phyloP scores from a whole-genome alignment of 2,113 vertebrate genomes.

The Taxidea taxus region DNA sequence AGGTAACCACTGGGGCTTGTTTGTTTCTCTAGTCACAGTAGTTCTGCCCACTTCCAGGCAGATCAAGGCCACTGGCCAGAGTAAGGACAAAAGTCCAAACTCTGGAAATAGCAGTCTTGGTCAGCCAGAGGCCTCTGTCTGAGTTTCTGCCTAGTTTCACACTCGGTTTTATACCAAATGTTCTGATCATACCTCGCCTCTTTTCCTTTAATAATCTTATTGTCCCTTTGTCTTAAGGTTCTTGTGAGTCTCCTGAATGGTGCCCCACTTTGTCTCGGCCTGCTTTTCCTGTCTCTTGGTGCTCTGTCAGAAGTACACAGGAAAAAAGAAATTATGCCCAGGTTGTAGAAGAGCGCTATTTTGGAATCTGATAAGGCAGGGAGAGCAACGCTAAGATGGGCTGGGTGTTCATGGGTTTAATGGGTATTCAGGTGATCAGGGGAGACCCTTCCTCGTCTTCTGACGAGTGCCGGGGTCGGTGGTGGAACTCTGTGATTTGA shows the following conservation, averaged over 20 bases:
- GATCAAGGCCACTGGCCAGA: not conserved
- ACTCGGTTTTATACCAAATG: not conserved
- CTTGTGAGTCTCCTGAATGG: not conserved
- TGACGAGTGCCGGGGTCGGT: not conserved
- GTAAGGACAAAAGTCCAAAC: not conserved
- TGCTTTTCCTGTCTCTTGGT: not conserved
- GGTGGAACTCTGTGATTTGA: not conserved
- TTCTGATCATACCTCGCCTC: not conserved
- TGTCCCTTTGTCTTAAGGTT: not conserved
- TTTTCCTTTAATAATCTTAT: not conserved
- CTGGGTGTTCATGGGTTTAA: not conserved
- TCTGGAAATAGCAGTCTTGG: not conserved
- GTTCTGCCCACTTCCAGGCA: not conserved
- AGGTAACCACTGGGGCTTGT: not conserved
- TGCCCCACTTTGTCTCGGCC: not conserved
- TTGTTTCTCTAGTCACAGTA: slow-evolving; percentile 6
- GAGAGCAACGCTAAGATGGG: not conserved
- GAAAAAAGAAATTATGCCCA: not conserved
- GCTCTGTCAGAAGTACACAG: not conserved
- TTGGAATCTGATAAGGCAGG: not conserved
- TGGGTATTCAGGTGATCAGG: not conserved
- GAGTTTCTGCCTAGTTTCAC: not conserved
- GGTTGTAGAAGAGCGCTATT: not conserved
- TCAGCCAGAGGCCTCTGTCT: not conserved
- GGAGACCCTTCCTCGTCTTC: not conserved